Conservation (phyloP, 1,140 invertebrate species). For the Atta colombica region DNA sequence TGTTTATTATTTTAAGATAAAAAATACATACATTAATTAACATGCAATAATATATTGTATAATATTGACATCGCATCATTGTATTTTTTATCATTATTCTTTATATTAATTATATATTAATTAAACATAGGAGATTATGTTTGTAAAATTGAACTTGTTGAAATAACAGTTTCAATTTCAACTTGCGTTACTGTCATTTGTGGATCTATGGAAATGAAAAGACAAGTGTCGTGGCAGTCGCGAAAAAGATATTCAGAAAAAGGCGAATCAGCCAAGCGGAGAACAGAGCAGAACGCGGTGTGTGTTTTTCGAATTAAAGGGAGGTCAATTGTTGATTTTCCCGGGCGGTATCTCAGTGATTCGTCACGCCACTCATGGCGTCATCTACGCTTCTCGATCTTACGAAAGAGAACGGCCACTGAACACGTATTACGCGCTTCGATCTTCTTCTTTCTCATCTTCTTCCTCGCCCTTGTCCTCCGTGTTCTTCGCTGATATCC, state of each 20-base stretch:
- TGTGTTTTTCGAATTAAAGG: conserved; percentile 74
- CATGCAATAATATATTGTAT: neutral
- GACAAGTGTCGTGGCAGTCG: conserved; percentile 26
- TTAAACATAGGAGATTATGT: neutral
- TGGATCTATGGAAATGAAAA: neutral
- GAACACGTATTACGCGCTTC: conserved; percentile 54
- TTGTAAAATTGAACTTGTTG: neutral
- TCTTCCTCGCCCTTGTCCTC: conserved; percentile 38
- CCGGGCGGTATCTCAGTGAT: conserved; percentile 71
- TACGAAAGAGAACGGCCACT: conserved; percentile 56
- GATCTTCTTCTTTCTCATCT: conserved; percentile 60
- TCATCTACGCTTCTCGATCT: conserved; percentile 63
- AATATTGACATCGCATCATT: neutral
- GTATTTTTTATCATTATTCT: neutral
- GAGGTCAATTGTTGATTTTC: conserved; percentile 77
- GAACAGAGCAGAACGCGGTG: conserved; percentile 55
- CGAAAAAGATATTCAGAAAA: conserved; percentile 15
- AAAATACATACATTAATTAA: neutral
- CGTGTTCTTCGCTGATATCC: conserved; percentile 9
- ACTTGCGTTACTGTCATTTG: neutral
- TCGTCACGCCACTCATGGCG: conserved; percentile 72
- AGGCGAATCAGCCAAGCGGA: conserved; percentile 15
- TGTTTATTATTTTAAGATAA: neutral
- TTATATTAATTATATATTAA: neutral
- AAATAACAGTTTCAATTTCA: neutral